These are phyloP conservation scores for Atherinosoma microstoma DNA, from an alignment of 2,797 vertebrate genomes.

Conservation along the genomic window DNA sequence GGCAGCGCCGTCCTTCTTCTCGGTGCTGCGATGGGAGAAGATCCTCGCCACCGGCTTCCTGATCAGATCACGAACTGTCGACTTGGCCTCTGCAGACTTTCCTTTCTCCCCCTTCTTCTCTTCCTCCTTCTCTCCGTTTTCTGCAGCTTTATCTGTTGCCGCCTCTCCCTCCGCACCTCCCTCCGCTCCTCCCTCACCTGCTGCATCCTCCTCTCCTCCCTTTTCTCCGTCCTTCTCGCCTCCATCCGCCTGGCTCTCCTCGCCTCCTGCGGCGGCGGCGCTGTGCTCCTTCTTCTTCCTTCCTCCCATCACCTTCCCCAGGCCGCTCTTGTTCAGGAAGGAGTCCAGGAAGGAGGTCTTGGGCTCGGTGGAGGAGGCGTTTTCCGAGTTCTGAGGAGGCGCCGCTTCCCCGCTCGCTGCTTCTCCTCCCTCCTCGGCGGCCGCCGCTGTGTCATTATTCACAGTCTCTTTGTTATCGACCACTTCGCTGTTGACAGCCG, in stretches of 20 bases:
- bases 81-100: conserved; percentile 78
- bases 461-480: conserved; percentile 71
- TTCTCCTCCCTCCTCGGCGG: conserved; percentile 38
- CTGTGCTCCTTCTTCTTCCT: conserved; percentile 83
- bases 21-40: conserved; percentile 85
- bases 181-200: conserved; percentile 61
- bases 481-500: conserved; percentile 54
- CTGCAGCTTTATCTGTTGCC: conserved; percentile 72
- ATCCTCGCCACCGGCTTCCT: conserved; percentile 85
- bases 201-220: conserved; percentile 57
- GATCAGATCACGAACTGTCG: conserved; percentile 83
- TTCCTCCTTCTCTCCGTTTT: conserved; percentile 80
- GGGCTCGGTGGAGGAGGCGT: conserved; percentile 66
- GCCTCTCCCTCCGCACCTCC: conserved; percentile 70
- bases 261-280: conserved; percentile 53
- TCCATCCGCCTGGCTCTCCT: conserved; percentile 54
- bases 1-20: conserved; percentile 80
- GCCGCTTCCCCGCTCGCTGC: conserved; percentile 33
- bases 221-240: conserved; percentile 73
- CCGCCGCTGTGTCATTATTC: conserved; percentile 52
- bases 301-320: conserved; percentile 85
- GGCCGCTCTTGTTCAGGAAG: conserved; percentile 86
- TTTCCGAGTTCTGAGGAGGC: conserved; percentile 58
- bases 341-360: conserved; percentile 85
- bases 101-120: conserved; percentile 78